These are phyloP conservation scores for Rhynchopsitta pachyrhyncha DNA, from an alignment of 2,113 vertebrate species.

Conservation along the genomic window DNA sequence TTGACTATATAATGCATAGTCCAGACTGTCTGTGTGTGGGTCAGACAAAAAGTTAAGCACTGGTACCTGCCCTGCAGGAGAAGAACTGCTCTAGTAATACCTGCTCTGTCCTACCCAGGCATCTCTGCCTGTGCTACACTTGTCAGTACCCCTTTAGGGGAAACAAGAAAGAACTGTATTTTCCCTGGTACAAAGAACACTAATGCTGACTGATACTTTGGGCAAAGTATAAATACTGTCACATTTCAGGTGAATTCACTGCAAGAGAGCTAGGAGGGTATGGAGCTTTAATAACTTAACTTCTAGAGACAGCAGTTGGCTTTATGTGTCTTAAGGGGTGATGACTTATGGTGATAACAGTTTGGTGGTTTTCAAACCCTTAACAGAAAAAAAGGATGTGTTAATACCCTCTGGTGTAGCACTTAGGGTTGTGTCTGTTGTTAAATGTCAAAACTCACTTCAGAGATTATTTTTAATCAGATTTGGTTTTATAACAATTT, in stretches of 20 bases:
- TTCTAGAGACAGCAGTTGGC: not conserved
- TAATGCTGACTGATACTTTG: not conserved
- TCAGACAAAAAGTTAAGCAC: not conserved
- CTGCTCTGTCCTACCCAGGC: not conserved
- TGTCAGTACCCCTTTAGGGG: not conserved
- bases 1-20: not conserved
- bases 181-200: not conserved
- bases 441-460: not conserved
- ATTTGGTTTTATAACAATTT: not conserved
- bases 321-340: conserved; percentile 44
- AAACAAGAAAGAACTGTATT: not conserved
- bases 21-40: not conserved
- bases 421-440: not conserved
- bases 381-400: not conserved
- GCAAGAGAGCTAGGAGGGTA: not conserved
- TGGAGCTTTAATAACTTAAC: not conserved
- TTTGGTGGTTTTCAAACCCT: not conserved
- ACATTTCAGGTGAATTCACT: not conserved
- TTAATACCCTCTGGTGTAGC: not conserved
- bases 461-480: not conserved
- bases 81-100: not conserved
- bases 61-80: not conserved
- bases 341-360: not conserved
- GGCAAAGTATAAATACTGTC: not conserved
- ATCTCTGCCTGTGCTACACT: not conserved